A percentile compares a stretch with the other conserved stretches of the same genome.
phyloP scores from a whole-genome alignment of 2,113 vertebrate species.

The Sus scrofa region T2T-Sscrofa CM000827.6:75201001-75201500 shows the following conservation, averaged over 20 bases:
- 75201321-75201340: neutral
- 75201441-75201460: neutral
- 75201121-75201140: neutral
- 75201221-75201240: neutral
- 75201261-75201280: neutral
- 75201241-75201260: neutral
- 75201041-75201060: neutral
- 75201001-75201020: neutral
- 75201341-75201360: neutral
- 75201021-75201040: neutral
- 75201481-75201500: neutral
- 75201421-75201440: neutral
- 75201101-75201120: neutral
- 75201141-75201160: neutral
- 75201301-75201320: neutral
- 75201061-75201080: neutral
- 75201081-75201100: neutral
- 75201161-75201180: neutral
- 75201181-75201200: neutral
- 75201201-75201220: neutral
- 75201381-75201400: neutral
- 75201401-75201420: neutral
- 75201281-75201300: neutral
- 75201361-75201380: neutral
- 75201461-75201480: neutral